Evolutionary conservation across 2,797 vertebrate species (phyloP), one percentile per base, ranked within the genome.

Genomic region (Crypturellus tataupa): DNA sequence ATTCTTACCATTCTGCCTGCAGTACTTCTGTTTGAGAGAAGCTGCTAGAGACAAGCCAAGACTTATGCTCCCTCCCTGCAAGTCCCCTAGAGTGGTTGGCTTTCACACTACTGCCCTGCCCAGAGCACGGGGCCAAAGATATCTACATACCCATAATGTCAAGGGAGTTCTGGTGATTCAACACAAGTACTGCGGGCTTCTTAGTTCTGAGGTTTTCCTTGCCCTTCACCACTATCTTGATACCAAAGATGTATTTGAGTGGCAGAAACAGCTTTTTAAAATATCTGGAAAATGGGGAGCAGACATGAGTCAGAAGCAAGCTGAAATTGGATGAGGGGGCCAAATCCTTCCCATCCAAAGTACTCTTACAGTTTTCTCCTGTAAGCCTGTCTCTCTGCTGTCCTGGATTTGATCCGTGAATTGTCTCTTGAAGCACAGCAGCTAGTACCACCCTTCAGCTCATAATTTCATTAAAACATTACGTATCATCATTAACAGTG

Each of bases 121-220:
- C 35, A 46, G 76, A n/a, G 27, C 44, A 2, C 53, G 55, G 40
- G 9, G 27, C 39, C 9, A 12, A 37, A 62, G 20, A 33, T 65
- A 37, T 44, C 14, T 67, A 94, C 97, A 39, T 97, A 98, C 98
- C 97, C 35, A 98, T 72, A 67, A 98, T 77, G 55, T 98, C 98
- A 29, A 98, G 94, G 20, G 97, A 98, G 67, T 96, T 98, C 97
- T 98, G 98, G 87, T 98, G 98, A 85, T 98, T 98, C 95, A 98
- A 89, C 60, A 98, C 97, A 3, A 98, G 65, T 6, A 98, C 96
- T 3, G 97, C 98, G 47, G 97, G 98, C 65, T 97, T 97, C 21
- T 97, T 97, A 20, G 95, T 95, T 84, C 94, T 97, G 83, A 98
- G 97, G 91, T 98, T 97, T 78, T 98, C 97, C 82, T 97, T 95